Conservation (phyloP, 1,140 invertebrate genomes). For the Pectinophora gossypiella region DNA sequence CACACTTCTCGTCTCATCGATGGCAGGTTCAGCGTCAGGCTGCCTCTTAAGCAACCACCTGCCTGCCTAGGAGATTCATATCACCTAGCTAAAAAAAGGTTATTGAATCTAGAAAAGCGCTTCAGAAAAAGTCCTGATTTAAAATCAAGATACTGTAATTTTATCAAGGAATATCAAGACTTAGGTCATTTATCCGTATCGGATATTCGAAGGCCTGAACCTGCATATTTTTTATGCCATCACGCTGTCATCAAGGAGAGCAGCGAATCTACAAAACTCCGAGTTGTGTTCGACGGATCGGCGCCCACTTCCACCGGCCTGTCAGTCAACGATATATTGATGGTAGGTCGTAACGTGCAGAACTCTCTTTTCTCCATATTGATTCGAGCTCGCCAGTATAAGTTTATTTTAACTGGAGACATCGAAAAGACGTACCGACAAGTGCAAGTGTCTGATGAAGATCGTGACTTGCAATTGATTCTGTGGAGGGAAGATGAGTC, state of each 20-base stretch:
- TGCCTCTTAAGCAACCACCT: conserved; percentile 4
- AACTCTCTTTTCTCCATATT: conserved; percentile 38
- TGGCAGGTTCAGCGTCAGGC: conserved; percentile 9
- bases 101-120: not conserved
- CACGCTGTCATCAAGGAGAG: conserved; percentile 6
- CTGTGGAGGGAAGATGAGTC: conserved; percentile 28
- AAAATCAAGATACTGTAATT: conserved; percentile 5
- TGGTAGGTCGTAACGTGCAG: conserved; percentile 18
- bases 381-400: conserved; percentile 37
- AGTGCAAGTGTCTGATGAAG: conserved; percentile 1
- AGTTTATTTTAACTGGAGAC: conserved; percentile 34
- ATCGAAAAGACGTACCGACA: conserved; percentile 25
- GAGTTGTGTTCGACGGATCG: conserved; percentile 25
- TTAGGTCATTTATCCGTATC: conserved; percentile 8
- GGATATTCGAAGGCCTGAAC: conserved; percentile 16
- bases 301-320: conserved; percentile 17
- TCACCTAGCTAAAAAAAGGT: conserved; percentile 2
- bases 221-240: conserved; percentile 18
- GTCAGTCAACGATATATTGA: conserved; percentile 26
- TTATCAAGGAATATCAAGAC: conserved; percentile 8
- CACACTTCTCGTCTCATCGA: conserved; percentile 10
- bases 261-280: conserved; percentile 12
- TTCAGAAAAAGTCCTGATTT: conserved; percentile 1
- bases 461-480: conserved; percentile 31
- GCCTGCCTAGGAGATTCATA: conserved; percentile 10